Conservation (phyloP, 2,797 vertebrate species). For the Parauchenoglanis punctatus region DNA sequence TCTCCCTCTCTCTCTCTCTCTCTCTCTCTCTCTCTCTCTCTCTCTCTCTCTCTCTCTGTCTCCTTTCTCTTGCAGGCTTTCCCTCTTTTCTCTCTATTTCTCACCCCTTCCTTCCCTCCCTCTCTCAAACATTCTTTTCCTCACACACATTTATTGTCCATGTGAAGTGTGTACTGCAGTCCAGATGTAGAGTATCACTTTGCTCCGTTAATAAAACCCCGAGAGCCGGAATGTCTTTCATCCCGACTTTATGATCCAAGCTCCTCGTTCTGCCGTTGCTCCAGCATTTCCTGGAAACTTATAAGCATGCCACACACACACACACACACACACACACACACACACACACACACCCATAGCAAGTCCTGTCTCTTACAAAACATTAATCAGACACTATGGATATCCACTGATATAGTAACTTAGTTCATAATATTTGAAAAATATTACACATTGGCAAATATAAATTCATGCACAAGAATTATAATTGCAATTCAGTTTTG, state of each 20-base stretch:
- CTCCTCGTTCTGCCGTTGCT: slow-evolving; percentile 66
- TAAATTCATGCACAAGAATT: background rate
- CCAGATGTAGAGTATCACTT: slow-evolving; percentile 70
- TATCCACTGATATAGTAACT: background rate
- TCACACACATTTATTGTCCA: background rate
- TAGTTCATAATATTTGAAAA: background rate
- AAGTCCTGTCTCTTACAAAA: background rate
- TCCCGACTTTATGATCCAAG: slow-evolving; percentile 68
- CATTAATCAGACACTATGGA: background rate
- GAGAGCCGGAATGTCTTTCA: slow-evolving; percentile 76
- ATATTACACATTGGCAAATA: background rate
- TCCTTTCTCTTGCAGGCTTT: background rate
- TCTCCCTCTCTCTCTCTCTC: background rate
- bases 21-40: background rate
- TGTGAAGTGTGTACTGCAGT: slow-evolving; percentile 67
- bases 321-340: slow-evolving; percentile 12
- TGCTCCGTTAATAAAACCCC: slow-evolving; percentile 62
- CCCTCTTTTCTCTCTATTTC: background rate
- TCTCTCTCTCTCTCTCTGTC: too few species aligned
- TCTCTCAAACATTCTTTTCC: slow-evolving; percentile 20
- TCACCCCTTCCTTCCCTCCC: background rate
- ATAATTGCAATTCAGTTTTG: background rate
- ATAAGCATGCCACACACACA: slow-evolving; percentile 41
- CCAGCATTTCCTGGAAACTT: slow-evolving; percentile 74
- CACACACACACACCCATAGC: slow-evolving; percentile 5